Base-by-base conservation (phyloP, 2,797 vertebrate genomes). In the Cephalopachus bancanus region DNA sequence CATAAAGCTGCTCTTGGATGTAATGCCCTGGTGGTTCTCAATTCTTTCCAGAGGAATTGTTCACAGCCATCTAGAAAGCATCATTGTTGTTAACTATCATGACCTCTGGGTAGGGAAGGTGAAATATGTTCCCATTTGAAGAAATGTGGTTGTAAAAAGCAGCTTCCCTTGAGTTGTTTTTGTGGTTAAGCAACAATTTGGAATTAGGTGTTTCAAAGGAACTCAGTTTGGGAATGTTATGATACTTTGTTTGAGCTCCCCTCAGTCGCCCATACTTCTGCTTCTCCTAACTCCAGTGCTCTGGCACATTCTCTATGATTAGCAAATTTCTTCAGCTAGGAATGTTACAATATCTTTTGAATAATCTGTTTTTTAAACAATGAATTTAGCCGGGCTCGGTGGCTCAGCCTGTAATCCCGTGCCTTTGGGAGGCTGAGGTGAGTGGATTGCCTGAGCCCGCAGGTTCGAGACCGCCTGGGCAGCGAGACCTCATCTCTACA, bases 341-440 rank as follows among this genome's bases (percentile, higher is more conserved):
- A 89, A 49, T 85, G 57, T 78, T 62, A 85, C 10, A 3, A 2
- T 92, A 22, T 30, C 83, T 92, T 85, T 69, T 6, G 89, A 93
- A 83, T 26, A 91, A 2, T 92, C 28, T 60, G 44, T 30, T 86
- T 92, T 85, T 69, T 6, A 91, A 93, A 83, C 30, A 91, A 10
- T 60, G 30, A 88, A 79, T 22, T 22, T 30, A 49, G 51, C n/a
- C n/a, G n/a, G n/a, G n/a, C n/a, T n/a, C n/a, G n/a, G n/a, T n/a
- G n/a, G n/a, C n/a, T n/a, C n/a, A n/a, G n/a, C n/a, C n/a, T n/a
- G n/a, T n/a, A n/a, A n/a, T n/a, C n/a, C n/a, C n/a, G n/a, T n/a
- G n/a, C n/a, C n/a, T n/a, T n/a, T n/a, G n/a, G n/a, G n/a, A n/a
- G n/a, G n/a, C n/a, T n/a, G n/a, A n/a, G n/a, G n/a, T n/a, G n/a